Base-by-base conservation (phyloP, 2,113 vertebrate genomes). In the Upupa epops region DNA sequence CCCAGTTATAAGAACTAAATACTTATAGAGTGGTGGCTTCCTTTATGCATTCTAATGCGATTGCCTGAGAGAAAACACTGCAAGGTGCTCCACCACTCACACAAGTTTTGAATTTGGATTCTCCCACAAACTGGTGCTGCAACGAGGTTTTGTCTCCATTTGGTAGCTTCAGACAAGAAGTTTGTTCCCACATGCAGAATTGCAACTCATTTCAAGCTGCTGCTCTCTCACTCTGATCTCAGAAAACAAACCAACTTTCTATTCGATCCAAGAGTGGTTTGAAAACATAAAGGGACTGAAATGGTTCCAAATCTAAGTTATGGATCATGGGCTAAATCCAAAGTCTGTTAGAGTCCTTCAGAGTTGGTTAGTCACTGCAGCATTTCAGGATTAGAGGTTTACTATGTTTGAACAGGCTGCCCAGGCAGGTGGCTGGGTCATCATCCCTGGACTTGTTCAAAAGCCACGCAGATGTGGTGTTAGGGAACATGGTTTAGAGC, bases 1-100 rank as follows among this genome's bases (percentile, higher is more conserved):
- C 49, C 79, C 70, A 90, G 91, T 94, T 96, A 96, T 90, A 96
- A 69, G 52, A 94, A 97, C 97, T 94, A 97, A 95, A 95, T 94
- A 95, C 95, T 97, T 94, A 95, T 94, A 95, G 92, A 63, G 70
- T 90, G 82, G 80, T 61, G 82, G 94, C 96, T 95, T 85, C 88
- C 90, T 93, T 95, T 95, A 93, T 70, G 89, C 69, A 92, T 93
- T 54, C 72, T 92, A 70, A 91, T 91, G 88, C 59, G 49, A 76
- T 82, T 86, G 69, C 74, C 78, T 90, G 70, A 91, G 87, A 84
- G 71, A 90, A 94, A 95, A 83, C 24, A 91, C 80, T 51, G 37
- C 74, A 61, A 92, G 65, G 88, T 95, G 48, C 65, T 83, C 48
- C 86, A 74, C 6, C 26, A 45, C 7, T 88, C 68, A 59, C 6